Evolutionary conservation across 2,113 vertebrate genomes (phyloP).

Genomic region (Odocoileus hemionus): DNA sequence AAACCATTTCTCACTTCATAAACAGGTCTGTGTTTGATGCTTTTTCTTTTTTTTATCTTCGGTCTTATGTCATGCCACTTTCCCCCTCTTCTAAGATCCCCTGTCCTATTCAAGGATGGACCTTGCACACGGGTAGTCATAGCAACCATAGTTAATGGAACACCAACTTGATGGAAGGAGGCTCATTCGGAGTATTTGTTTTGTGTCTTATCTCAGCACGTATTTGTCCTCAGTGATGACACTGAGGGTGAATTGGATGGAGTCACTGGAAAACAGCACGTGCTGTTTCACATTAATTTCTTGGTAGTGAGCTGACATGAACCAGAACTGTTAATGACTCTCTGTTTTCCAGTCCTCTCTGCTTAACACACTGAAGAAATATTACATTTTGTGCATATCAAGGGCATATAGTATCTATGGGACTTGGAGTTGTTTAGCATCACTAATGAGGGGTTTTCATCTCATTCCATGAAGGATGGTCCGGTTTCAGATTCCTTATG

Average conservation of each 20-base stretch:
- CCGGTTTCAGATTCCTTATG: not conserved
- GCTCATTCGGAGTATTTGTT: not conserved
- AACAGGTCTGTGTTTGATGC: conserved; percentile 78
- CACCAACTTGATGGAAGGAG: not conserved
- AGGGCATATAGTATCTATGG: not conserved
- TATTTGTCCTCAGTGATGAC: not conserved
- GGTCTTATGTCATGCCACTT: conserved; percentile 63
- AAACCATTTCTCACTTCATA: conserved; percentile 87
- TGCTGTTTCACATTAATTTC: conserved; percentile 5
- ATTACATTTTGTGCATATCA: not conserved
- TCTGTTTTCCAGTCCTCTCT: not conserved
- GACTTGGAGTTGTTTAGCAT: not conserved
- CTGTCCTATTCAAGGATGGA: not conserved
- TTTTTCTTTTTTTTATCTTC: conserved; percentile 57
- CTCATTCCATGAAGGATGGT: not conserved
- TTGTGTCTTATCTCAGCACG: not conserved
- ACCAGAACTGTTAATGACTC: not conserved
- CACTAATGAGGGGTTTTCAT: not conserved
- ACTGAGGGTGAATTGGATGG: not conserved
- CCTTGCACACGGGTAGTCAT: conserved; percentile 46
- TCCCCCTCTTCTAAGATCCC: not conserved
- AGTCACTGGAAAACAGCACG: not conserved
- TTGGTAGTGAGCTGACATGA: not conserved
- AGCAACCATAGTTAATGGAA: not conserved
- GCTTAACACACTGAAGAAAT: not conserved